Conservation (phyloP, 1,140 invertebrate species). For the Atta cephalotes region DNA sequence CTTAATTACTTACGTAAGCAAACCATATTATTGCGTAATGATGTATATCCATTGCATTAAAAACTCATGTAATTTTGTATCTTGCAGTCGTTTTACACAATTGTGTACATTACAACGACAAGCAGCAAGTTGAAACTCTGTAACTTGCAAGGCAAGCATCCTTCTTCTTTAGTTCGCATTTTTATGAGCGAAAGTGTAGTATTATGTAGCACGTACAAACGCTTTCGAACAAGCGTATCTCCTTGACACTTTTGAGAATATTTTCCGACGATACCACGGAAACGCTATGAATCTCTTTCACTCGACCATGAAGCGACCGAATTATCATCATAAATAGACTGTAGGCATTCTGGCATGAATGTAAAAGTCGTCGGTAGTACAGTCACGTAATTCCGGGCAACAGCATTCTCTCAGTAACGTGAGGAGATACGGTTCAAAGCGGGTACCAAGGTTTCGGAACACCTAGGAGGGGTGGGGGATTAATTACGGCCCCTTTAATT, state of each 20-base stretch:
- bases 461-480: conserved; percentile 26
- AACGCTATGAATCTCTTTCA: conserved; percentile 28
- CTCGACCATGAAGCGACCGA: conserved; percentile 44
- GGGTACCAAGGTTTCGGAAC: conserved; percentile 38
- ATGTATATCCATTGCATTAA: not conserved
- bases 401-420: conserved; percentile 18
- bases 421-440: conserved; percentile 62
- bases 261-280: not conserved
- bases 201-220: not conserved
- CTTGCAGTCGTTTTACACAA: conserved; percentile 17
- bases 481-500: conserved; percentile 59
- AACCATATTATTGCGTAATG: not conserved
- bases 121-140: not conserved
- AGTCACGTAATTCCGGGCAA: conserved; percentile 58
- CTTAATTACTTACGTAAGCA: conserved; percentile 13
- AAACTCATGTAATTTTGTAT: not conserved
- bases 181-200: conserved; percentile 37
- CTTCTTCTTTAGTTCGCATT: not conserved
- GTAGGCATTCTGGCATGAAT: conserved; percentile 25
- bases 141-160: conserved; percentile 10
- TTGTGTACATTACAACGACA: conserved; percentile 16
- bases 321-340: conserved; percentile 57
- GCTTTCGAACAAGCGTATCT: not conserved
- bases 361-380: conserved; percentile 45
- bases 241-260: conserved; percentile 31